phyloP scores from a whole-genome alignment of 2,888 invertebrate species.

The Apeira syringaria region DNA sequence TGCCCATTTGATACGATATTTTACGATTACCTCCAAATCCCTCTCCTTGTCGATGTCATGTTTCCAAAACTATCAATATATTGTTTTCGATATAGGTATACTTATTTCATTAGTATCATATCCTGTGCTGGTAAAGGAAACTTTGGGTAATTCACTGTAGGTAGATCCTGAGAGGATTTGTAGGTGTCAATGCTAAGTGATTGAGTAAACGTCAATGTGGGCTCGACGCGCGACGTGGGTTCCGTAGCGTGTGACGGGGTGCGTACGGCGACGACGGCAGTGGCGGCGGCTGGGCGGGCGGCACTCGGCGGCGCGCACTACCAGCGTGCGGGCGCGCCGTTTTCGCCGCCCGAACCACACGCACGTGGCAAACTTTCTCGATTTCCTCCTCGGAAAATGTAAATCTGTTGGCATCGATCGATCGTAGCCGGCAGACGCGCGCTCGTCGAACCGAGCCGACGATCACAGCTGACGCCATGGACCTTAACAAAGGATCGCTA shows the following conservation, averaged over 20 bases:
- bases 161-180: slow-evolving; percentile 21
- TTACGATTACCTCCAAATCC: slow-evolving; percentile 34
- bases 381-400: slow-evolving; percentile 80
- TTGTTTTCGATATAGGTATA: slow-evolving; percentile 12
- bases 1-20: slow-evolving; percentile 32
- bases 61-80: slow-evolving; percentile 44
- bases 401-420: slow-evolving; percentile 82
- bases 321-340: slow-evolving; percentile 80
- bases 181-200: slow-evolving; percentile 48
- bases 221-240: slow-evolving; percentile 38
- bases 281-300: slow-evolving; percentile 68
- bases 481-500: slow-evolving; percentile 69
- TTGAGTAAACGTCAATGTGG: slow-evolving; percentile 52
- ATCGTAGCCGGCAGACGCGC: slow-evolving; percentile 59
- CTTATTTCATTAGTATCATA: slow-evolving; percentile 4
- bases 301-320: slow-evolving; percentile 79
- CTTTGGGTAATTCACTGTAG: background rate
- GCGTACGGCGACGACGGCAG: slow-evolving; percentile 40
- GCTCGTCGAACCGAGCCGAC: slow-evolving; percentile 63
- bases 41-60: slow-evolving; percentile 42
- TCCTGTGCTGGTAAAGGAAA: slow-evolving; percentile 5
- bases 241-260: slow-evolving; percentile 33
- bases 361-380: slow-evolving; percentile 81
- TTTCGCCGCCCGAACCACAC: slow-evolving; percentile 62
- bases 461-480: slow-evolving; percentile 77